Conservation (phyloP, 2,113 vertebrate species). For the Grammomys dolichurus region DNA sequence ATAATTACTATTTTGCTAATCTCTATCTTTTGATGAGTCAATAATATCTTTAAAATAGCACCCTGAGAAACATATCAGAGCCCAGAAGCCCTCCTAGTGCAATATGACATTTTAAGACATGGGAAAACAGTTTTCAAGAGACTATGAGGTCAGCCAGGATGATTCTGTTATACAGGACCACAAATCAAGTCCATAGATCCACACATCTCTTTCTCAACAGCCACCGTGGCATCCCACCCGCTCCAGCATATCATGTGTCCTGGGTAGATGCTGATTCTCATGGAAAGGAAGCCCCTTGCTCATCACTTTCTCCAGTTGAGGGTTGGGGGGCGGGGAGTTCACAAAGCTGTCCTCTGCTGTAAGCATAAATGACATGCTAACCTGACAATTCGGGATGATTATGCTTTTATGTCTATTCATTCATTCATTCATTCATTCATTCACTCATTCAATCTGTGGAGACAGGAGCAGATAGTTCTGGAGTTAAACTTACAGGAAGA, state of each 20-base stretch:
- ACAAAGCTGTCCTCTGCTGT: background rate
- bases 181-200: background rate
- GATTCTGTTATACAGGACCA: background rate
- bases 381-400: background rate
- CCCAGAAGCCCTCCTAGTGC: background rate
- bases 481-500: background rate
- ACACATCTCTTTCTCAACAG: background rate
- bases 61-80: background rate
- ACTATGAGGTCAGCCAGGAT: background rate
- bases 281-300: background rate
- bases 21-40: background rate
- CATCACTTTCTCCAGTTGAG: background rate
- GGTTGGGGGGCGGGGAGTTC: background rate
- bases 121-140: conserved; percentile 38
- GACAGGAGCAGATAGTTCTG: background rate
- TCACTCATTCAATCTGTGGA: background rate
- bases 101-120: background rate
- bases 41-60: background rate
- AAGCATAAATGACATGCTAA: background rate
- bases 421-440: background rate
- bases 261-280: background rate
- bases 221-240: background rate
- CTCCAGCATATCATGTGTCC: rapidly evolving
- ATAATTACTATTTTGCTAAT: conserved; percentile 46
- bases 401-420: background rate